Percentiles rank a stretch among this genome's conserved stretches.
These are phyloP conservation scores for Tetranychus cinnabarinus DNA, from an alignment of 1,140 invertebrate species.

Conservation along the genomic window DNA sequence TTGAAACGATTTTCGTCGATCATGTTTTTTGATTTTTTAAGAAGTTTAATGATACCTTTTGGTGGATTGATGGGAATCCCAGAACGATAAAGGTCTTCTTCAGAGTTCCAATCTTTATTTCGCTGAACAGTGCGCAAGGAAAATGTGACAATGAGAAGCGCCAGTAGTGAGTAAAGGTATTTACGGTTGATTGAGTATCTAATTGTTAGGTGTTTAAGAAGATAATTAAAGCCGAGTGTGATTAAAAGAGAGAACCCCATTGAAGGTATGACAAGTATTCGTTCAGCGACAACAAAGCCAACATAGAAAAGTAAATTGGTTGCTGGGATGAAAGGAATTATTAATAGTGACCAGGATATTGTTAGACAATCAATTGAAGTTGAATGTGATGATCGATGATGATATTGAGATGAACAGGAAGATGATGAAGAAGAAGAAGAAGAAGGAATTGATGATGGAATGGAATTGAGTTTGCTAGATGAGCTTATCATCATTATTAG, in stretches of 20 bases:
- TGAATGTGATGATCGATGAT: not conserved
- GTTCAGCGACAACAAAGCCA: slow-evolving; percentile 62
- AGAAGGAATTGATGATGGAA: no score
- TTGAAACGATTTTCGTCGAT: not conserved
- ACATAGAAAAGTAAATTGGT: slow-evolving; percentile 46
- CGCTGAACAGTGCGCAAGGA: slow-evolving; percentile 48
- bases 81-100: slow-evolving; percentile 73
- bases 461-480: no score
- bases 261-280: slow-evolving; percentile 67
- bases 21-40: no score
- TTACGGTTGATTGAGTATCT: not conserved
- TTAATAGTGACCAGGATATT: slow-evolving; percentile 30
- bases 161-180: not conserved
- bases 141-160: slow-evolving; percentile 32
- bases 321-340: slow-evolving; percentile 63
- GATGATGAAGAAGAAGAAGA: no score
- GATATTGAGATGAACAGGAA: no score
- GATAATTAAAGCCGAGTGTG: slow-evolving; percentile 30
- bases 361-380: no score
- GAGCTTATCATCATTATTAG: no score
- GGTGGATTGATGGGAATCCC: slow-evolving; percentile 79
- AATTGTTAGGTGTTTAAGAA: not conserved
- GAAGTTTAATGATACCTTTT: slow-evolving; percentile 46
- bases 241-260: slow-evolving; percentile 75
- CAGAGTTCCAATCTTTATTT: slow-evolving; percentile 72